Evolutionary conservation across 2,888 invertebrate genomes (phyloP).

Genomic region (Lithosia quadra): DNA sequence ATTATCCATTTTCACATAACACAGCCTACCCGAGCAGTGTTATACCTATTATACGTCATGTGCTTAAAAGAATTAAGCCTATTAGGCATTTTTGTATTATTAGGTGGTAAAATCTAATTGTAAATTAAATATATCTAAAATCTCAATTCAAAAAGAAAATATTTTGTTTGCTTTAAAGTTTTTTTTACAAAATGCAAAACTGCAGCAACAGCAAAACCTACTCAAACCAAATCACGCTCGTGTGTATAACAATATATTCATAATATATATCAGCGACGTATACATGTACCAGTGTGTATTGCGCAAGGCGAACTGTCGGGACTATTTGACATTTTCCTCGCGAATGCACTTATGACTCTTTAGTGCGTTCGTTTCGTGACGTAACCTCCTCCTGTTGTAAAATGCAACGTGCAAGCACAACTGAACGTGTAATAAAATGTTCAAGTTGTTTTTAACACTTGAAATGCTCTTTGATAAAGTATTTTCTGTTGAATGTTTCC

Average conservation of each 20-base stretch:
- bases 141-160: too few relatives aligned
- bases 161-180: too few relatives aligned
- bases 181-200: too few relatives aligned
- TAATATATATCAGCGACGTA: not conserved
- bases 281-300: constrained; percentile 4
- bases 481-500: not conserved
- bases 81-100: too few relatives aligned
- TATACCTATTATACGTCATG: too few relatives aligned
- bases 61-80: too few relatives aligned
- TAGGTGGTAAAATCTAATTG: too few relatives aligned
- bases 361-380: constrained; percentile 39
- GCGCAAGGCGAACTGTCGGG: constrained; percentile 34
- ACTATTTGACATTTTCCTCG: constrained; percentile 42
- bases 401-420: constrained; percentile 28
- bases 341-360: constrained; percentile 46
- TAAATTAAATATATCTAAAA: too few relatives aligned
- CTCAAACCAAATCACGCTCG: not conserved
- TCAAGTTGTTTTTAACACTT: constrained; percentile 13
- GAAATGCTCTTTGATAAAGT: not conserved
- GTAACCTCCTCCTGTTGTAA: constrained; percentile 39
- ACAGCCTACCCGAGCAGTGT: too few relatives aligned
- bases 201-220: not conserved
- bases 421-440: constrained; percentile 17
- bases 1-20: too few relatives aligned
- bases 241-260: not conserved